These are phyloP conservation scores for Perca flavescens DNA, from an alignment of 2,113 vertebrate species.

Conservation along the genomic window DNA sequence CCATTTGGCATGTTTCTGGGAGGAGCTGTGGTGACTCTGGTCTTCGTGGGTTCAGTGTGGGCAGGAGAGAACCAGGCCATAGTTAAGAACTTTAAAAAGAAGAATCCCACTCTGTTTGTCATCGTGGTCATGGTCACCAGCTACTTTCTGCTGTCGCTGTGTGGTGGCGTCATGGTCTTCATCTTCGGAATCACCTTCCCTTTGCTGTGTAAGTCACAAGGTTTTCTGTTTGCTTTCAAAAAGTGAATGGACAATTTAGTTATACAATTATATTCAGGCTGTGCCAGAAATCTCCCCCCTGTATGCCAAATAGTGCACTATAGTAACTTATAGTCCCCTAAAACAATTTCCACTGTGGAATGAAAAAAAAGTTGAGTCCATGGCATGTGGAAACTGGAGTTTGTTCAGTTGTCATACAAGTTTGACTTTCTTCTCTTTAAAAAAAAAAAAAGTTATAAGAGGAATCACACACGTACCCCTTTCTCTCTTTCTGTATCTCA, in stretches of 20 bases:
- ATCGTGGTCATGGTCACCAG: conserved; percentile 90
- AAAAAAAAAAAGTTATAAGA: not conserved
- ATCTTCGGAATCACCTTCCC: conserved; percentile 97
- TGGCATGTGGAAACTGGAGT: not conserved
- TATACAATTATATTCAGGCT: not conserved
- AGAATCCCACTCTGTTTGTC: conserved; percentile 91
- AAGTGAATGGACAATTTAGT: not conserved
- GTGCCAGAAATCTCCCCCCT: not conserved
- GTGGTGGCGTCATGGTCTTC: conserved; percentile 95
- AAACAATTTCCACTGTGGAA: not conserved
- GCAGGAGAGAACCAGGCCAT: conserved; percentile 92
- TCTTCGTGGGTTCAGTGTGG: conserved; percentile 94
- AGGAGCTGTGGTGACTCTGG: conserved; percentile 89
- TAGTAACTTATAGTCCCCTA: not conserved
- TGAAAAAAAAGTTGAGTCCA: not conserved
- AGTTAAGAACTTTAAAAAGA: conserved; percentile 94
- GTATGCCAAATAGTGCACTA: not conserved
- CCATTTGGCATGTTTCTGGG: conserved; percentile 95
- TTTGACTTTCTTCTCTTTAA: not conserved
- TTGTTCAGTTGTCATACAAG: too few species aligned
- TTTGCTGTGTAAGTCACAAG: conserved; percentile 89
- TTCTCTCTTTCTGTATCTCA: not conserved
- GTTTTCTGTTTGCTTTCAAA: not conserved
- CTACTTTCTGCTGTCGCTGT: conserved; percentile 94
- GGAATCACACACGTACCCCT: not conserved